These are phyloP conservation scores for Teinopalpus imperialis DNA, from an alignment of 2,888 invertebrate species.

Conservation along the genomic window DNA sequence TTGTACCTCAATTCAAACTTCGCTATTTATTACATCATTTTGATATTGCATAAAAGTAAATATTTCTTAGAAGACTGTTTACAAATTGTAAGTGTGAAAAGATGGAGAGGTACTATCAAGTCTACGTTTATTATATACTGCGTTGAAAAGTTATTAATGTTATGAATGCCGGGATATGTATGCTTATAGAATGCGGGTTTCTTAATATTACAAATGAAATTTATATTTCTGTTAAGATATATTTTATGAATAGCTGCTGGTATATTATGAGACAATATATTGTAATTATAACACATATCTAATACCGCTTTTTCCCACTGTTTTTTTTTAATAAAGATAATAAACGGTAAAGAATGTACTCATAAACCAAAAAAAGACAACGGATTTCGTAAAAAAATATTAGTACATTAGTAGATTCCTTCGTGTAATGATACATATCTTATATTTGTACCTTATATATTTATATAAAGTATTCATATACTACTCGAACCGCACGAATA, in stretches of 20 bases:
- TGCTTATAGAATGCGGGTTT: constrained; percentile 3
- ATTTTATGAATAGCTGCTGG: too few species aligned
- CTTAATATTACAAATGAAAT: constrained; percentile 2
- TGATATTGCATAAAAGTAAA: constrained; percentile 33
- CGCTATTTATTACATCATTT: constrained; percentile 52
- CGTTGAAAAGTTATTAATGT: constrained; percentile 15
- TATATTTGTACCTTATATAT: too few species aligned
- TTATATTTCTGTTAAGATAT: too few species aligned
- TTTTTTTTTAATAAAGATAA: too few species aligned
- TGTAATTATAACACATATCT: too few species aligned
- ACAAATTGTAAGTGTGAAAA: constrained; percentile 30
- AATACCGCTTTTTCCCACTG: too few species aligned
- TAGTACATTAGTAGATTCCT: too few species aligned
- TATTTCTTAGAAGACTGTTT: constrained; percentile 30
- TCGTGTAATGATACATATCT: too few species aligned
- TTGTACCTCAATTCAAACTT: constrained; percentile 42
- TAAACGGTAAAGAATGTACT: too few species aligned
- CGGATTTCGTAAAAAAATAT: too few species aligned
- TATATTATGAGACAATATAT: too few species aligned
- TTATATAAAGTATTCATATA: not conserved
- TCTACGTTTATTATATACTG: constrained; percentile 25
- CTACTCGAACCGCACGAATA: constrained; percentile 35
- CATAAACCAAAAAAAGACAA: too few species aligned
- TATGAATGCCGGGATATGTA: constrained; percentile 14
- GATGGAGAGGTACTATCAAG: constrained; percentile 18